Conservation (phyloP, 1,140 invertebrate species). For the Cydia fagiglandana region DNA sequence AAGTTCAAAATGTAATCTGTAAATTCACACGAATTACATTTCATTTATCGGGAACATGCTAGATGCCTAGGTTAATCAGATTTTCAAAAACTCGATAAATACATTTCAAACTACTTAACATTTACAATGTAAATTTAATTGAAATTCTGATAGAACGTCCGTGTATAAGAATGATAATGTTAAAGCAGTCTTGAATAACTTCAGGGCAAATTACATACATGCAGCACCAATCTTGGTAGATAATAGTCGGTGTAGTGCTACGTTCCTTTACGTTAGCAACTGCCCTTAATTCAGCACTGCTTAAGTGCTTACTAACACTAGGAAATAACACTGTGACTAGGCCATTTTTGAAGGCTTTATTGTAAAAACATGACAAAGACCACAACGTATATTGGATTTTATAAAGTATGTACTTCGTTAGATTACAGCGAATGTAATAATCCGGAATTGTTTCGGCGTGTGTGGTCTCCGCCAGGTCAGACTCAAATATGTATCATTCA, state of each 20-base stretch:
- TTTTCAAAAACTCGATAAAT: too few species aligned
- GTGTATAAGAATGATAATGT: not conserved
- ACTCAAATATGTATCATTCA: slow-evolving; percentile 4
- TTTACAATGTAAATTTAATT: not conserved
- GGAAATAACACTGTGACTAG: not conserved
- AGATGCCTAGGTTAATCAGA: too few species aligned
- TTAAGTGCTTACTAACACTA: not conserved
- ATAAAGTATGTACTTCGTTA: too few species aligned
- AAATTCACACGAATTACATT: too few species aligned
- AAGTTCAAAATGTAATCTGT: too few species aligned
- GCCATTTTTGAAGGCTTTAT: not conserved
- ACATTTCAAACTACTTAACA: not conserved
- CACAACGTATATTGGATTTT: not conserved
- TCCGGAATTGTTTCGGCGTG: not conserved
- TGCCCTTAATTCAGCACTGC: slow-evolving; percentile 2
- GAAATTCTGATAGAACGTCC: not conserved
- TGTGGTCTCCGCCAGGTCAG: slow-evolving; percentile 9
- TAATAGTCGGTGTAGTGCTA: not conserved
- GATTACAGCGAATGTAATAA: not conserved
- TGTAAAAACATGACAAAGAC: not conserved
- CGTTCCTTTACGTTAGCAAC: not conserved
- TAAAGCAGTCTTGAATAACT: not conserved
- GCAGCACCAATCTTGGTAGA: not conserved
- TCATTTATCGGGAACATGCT: too few species aligned
- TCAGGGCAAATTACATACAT: not conserved